phyloP scores from a whole-genome alignment of 2,113 vertebrate species.

The Cyanistes caeruleus region DNA sequence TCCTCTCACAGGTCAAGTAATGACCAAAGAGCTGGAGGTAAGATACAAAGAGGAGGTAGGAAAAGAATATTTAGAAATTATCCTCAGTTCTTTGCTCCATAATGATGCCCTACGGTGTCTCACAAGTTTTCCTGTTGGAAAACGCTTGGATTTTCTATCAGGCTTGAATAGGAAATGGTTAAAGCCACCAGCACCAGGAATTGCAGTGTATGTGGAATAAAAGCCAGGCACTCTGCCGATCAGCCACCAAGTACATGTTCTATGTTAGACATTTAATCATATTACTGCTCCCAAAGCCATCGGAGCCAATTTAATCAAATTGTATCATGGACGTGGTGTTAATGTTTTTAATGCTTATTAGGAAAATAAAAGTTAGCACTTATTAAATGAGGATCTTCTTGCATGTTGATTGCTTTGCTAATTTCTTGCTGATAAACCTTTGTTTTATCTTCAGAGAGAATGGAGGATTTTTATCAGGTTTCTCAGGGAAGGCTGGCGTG shows the following conservation, averaged over 20 bases:
- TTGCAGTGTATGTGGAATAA: constrained; percentile 6
- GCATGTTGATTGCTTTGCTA: constrained; percentile 59
- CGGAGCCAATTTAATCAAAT: constrained; percentile 65
- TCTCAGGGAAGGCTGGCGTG: neutral
- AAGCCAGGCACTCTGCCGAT: neutral
- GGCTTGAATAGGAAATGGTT: neutral
- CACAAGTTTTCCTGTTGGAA: neutral
- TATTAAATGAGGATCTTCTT: constrained; percentile 62
- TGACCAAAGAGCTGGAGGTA: neutral
- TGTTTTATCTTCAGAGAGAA: constrained; percentile 26
- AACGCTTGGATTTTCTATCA: neutral
- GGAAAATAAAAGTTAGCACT: constrained; percentile 72
- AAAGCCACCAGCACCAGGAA: constrained; percentile 30
- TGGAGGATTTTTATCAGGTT: neutral
- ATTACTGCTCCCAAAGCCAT: constrained; percentile 60
- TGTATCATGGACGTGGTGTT: constrained; percentile 44
- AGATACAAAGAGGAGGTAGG: neutral
- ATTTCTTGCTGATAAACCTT: constrained; percentile 57
- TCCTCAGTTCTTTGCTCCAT: neutral
- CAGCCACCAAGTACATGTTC: constrained; percentile 51
- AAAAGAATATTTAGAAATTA: neutral
- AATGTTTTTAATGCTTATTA: constrained; percentile 69
- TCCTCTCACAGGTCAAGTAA: neutral
- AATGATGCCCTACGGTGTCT: neutral
- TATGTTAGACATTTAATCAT: constrained; percentile 50